Percentiles rank a stretch among this genome's conserved stretches.
Evolutionary conservation across 2,797 vertebrate species (phyloP).

Genomic region (Cuculus canorus): DNA sequence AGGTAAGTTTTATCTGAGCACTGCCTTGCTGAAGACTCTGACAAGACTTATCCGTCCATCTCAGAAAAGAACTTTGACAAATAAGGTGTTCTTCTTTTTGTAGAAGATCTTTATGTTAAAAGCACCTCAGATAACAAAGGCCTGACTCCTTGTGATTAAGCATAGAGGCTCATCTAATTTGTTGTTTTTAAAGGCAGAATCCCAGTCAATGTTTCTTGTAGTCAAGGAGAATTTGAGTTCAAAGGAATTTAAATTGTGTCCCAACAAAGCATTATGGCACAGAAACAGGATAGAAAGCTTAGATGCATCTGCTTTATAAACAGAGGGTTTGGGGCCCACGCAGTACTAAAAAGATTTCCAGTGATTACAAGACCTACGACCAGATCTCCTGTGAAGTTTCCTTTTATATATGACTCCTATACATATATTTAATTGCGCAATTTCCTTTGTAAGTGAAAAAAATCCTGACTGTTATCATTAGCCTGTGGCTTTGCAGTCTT

Average conservation of each 20-base stretch:
- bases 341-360: neutral
- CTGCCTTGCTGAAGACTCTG: neutral
- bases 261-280: neutral
- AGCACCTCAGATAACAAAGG: neutral
- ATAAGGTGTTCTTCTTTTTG: neutral
- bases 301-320: neutral
- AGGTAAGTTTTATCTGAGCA: neutral
- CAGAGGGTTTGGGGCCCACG: neutral
- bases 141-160: neutral
- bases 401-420: neutral
- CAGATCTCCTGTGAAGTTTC: neutral
- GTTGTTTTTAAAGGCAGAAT: slow-evolving; percentile 21
- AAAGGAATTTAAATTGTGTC: neutral
- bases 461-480: neutral
- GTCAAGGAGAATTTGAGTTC: slow-evolving; percentile 18
- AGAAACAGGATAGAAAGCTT: neutral
- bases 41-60: neutral
- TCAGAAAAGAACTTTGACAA: neutral
- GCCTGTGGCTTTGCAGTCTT: neutral
- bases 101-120: neutral
- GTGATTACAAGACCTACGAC: neutral
- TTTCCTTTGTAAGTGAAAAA: neutral
- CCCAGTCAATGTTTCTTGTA: slow-evolving; percentile 17
- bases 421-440: neutral
- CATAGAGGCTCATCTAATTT: neutral